A percentile compares a stretch with the other conserved stretches of the same genome.
Evolutionary conservation across 2,113 vertebrate genomes (phyloP).

Genomic region (Myrmecobius fasciatus): DNA sequence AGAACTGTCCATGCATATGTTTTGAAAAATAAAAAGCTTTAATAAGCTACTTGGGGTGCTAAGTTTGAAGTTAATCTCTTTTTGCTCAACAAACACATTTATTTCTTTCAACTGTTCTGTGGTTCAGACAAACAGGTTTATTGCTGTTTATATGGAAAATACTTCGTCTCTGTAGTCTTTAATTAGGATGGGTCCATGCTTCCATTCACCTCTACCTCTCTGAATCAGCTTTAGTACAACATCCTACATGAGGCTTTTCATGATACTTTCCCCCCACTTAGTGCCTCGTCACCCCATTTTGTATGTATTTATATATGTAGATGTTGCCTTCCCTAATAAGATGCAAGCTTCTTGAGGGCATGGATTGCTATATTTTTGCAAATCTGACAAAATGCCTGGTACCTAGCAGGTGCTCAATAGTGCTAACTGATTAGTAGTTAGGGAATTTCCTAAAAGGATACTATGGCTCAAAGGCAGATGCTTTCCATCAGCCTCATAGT

Average conservation of each 20-base stretch:
- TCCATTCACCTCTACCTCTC: background rate
- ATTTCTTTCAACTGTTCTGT: background rate
- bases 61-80: background rate
- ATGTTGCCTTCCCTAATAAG: background rate
- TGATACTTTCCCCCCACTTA: background rate
- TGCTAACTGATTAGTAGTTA: background rate
- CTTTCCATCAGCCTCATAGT: background rate
- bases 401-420: background rate
- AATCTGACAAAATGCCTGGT: background rate
- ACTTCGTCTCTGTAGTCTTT: background rate
- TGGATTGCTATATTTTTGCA: background rate
- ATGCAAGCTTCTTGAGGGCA: background rate
- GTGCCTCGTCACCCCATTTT: background rate
- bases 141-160: background rate
- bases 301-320: background rate
- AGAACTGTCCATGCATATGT: too few species aligned
- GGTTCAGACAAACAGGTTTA: background rate
- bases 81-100: background rate
- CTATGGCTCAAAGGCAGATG: background rate
- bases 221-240: background rate
- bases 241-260: background rate
- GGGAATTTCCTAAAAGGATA: background rate
- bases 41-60: background rate
- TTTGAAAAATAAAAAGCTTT: too few species aligned
- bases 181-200: background rate